Evolutionary conservation across 1,140 invertebrate species (phyloP).

Genomic region (Hycleus phaleratus): DNA sequence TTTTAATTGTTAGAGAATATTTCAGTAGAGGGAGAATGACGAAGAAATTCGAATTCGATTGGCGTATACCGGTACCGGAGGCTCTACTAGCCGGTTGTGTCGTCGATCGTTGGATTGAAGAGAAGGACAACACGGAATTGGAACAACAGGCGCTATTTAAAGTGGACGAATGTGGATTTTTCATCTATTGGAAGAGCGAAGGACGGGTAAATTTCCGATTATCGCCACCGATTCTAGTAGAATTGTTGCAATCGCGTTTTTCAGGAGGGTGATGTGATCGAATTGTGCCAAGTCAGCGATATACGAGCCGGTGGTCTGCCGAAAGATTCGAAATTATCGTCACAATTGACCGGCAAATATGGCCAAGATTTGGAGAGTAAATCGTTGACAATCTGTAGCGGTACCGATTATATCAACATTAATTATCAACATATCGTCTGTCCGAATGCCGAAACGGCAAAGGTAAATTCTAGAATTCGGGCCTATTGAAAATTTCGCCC

Average conservation of each 20-base stretch:
- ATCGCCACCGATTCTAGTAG: neutral
- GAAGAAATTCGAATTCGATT: constrained; percentile 98
- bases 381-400: constrained; percentile 96
- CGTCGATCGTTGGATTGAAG: constrained; percentile 96
- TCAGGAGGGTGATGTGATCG: constrained; percentile 93
- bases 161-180: constrained; percentile 98
- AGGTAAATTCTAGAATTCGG: constrained; percentile 51
- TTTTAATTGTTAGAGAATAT: too few relatives aligned
- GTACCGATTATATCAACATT: constrained; percentile 98
- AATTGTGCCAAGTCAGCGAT: constrained; percentile 95
- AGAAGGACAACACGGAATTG: constrained; percentile 82
- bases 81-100: constrained; percentile 70
- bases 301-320: constrained; percentile 82
- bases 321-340: constrained; percentile 79
- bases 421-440: constrained; percentile 97
- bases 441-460: constrained; percentile 82
- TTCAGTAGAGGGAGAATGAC: constrained; percentile 59
- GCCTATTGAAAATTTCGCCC: neutral
- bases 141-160: constrained; percentile 86
- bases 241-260: constrained; percentile 16
- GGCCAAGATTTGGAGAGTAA: constrained; percentile 81
- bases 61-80: constrained; percentile 90
- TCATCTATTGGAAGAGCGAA: constrained; percentile 98
- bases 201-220: constrained; percentile 60
- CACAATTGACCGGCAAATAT: constrained; percentile 71